Evolutionary conservation across 2,888 invertebrate genomes (phyloP), one percentile per base, ranked within the genome.

Genomic region (Limnephilus rhombicus): DNA sequence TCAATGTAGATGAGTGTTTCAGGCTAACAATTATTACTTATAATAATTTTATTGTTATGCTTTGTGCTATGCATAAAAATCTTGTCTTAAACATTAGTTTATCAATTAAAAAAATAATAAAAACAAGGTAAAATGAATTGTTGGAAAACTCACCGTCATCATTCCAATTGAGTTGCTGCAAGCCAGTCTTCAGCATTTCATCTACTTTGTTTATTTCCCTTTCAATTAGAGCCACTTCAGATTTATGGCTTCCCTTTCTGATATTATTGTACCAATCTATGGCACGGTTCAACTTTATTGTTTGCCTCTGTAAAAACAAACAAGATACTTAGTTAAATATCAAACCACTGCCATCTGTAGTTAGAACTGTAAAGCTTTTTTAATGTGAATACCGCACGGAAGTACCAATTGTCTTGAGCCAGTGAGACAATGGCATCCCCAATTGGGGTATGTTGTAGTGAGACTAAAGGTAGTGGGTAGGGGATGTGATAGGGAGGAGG

Each of bases 251-350:
- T n/a, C 97, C 96, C 37, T 96, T 96, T 89, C 97, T 96, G 85
- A 99, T 97, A 93, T 97, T 97, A 94, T 99, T 99, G 95, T 99
- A 99, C 98, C 98, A 97, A 86, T 97, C 96, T 9, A 97, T 96
- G n/a, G 97, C 97, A n/a, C 97, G 96, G 94, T 96, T 96, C 13
- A 97, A 94, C 80, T 96, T 96, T 92, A 96, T 95, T 94, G 96
- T 95, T 34, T 96, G 96, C 92, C 90, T 49, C 92, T 92, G 45
- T 68, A 80, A 93, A 92, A 80, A 80, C 80, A 80, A 80, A 80
- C 13, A 82, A 31, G 3, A 41, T 13, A 31, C 13, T 41, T 85
- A 85, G n/a, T 37, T 11, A 37, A 81, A 91, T 80, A 86, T 85
- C 29, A 89, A 7, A 24, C 24, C 9, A 68, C 9, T 68, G 68